Evolutionary conservation across 1,140 invertebrate genomes (phyloP).

Genomic region (Maniola jurtina): DNA sequence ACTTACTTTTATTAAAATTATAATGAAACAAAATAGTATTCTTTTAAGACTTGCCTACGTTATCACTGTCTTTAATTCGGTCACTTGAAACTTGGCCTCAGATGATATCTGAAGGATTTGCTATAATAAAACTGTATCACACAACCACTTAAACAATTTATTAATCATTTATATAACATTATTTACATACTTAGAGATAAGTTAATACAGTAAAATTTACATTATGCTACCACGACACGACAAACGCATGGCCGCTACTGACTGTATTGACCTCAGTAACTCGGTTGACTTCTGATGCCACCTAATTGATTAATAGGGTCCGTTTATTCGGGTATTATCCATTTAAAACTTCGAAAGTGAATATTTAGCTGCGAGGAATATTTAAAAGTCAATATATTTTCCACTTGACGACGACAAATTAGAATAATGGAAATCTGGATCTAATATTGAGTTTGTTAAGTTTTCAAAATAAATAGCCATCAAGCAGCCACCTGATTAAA

Average conservation of each 20-base stretch:
- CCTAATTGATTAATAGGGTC: constrained; percentile 39
- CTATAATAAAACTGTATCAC: constrained; percentile 14
- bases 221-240: constrained; percentile 24
- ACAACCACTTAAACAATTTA: constrained; percentile 22
- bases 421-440: background rate
- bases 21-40: background rate
- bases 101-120: constrained; percentile 4
- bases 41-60: background rate
- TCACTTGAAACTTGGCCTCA: background rate
- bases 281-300: constrained; percentile 31
- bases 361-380: background rate
- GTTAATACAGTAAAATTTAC: constrained; percentile 12
- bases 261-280: constrained; percentile 31
- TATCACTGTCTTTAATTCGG: constrained; percentile 1
- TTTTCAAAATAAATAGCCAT: background rate
- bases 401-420: too few relatives aligned
- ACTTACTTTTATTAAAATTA: too few relatives aligned
- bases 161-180: constrained; percentile 18
- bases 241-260: constrained; percentile 25
- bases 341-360: constrained; percentile 20
- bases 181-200: constrained; percentile 12
- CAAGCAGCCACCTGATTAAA: background rate
- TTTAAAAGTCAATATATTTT: background rate
- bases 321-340: constrained; percentile 35
- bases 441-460: too few relatives aligned